phyloP scores from a whole-genome alignment of 1,140 invertebrate genomes.

The Teleogryllus occipitalis region DNA sequence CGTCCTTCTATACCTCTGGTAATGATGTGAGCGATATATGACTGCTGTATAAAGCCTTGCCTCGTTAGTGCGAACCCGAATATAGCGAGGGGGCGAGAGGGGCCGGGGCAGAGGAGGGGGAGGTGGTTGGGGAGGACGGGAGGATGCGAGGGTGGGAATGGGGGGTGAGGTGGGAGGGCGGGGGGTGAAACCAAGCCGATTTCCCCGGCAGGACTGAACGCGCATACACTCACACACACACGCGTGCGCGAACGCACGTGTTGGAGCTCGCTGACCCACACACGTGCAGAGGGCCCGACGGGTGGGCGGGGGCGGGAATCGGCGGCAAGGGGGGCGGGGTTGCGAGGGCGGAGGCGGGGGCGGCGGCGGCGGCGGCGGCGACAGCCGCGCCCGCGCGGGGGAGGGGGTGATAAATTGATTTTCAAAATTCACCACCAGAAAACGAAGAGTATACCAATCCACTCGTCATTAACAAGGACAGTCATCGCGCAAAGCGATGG shows the following conservation, averaged over 20 bases:
- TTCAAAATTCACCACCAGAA: conserved; percentile 22
- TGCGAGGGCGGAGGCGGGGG: not conserved
- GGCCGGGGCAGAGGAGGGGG: not conserved
- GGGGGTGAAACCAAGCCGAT: not conserved
- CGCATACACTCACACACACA: too few species aligned
- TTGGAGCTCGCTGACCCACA: not conserved
- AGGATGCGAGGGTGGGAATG: too few species aligned
- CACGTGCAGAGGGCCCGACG: not conserved
- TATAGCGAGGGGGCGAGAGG: not conserved
- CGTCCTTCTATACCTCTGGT: not conserved
- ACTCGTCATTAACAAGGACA: conserved; percentile 16
- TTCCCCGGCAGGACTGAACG: not conserved
- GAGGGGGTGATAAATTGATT: conserved; percentile 20
- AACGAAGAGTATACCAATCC: conserved; percentile 21
- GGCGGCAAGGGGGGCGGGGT: not conserved
- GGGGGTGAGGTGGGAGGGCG: not conserved
- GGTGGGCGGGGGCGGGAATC: too few species aligned
- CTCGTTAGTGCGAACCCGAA: not conserved
- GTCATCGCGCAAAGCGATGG: conserved; percentile 7
- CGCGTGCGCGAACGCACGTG: too few species aligned
- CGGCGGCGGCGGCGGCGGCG: not conserved
- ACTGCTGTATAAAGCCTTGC: not conserved
- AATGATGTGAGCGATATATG: conserved; percentile 4
- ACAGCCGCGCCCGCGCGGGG: not conserved
- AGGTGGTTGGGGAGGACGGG: not conserved